Percentiles rank a stretch among this genome's conserved stretches.
Evolutionary conservation across 2,797 vertebrate genomes (phyloP).

Genomic region (Pseudomugil tenellus): DNA sequence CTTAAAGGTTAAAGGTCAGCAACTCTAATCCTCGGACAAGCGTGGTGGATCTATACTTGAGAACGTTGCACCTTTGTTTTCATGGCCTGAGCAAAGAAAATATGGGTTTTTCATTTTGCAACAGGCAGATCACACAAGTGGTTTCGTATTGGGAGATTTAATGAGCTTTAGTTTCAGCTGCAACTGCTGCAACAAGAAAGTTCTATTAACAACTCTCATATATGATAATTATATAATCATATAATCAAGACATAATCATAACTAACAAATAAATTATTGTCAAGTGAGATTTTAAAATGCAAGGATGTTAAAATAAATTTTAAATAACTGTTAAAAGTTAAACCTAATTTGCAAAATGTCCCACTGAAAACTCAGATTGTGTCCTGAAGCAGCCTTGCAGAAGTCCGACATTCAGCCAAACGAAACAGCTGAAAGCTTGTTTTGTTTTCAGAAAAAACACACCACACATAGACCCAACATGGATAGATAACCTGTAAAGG

Average conservation of each 20-base stretch:
- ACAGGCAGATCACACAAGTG: neutral
- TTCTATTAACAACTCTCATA: too few relatives aligned
- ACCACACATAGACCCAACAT: too few relatives aligned
- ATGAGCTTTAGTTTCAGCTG: neutral
- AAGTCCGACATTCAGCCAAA: neutral
- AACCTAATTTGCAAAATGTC: too few relatives aligned
- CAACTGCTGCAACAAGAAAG: too few relatives aligned
- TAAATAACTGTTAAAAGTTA: too few relatives aligned
- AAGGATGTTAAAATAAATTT: neutral
- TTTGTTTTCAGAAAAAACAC: too few relatives aligned
- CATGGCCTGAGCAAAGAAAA: neutral
- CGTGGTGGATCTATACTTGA: slow-evolving; percentile 43
- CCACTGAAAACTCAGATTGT: too few relatives aligned
- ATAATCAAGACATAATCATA: too few relatives aligned
- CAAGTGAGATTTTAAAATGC: neutral
- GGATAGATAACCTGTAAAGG: slow-evolving; percentile 30
- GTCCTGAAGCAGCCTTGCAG: neutral
- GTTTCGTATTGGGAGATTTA: neutral
- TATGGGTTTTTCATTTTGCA: slow-evolving; percentile 1
- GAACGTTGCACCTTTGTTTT: slow-evolving; percentile 10
- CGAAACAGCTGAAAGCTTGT: neutral
- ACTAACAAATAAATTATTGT: too few relatives aligned
- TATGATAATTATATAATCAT: too few relatives aligned
- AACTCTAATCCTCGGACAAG: slow-evolving; percentile 38
- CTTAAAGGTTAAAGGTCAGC: slow-evolving; percentile 52